Percentiles rank a stretch among this genome's conserved stretches.
Conservation (phyloP, 1,140 invertebrate species). For the Sarcophaga peregrina region DNA sequence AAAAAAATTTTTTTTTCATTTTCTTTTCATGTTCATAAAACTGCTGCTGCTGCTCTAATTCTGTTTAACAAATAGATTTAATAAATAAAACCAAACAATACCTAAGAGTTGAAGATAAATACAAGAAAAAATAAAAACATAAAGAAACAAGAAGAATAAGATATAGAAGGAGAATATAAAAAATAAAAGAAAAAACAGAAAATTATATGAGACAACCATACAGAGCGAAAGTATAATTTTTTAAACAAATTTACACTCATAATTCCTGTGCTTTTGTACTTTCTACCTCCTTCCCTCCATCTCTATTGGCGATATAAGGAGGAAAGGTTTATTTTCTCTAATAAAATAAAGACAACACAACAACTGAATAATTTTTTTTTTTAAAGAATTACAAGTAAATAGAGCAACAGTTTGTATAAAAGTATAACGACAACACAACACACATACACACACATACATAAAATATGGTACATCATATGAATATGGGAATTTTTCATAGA, state of each 20-base stretch:
- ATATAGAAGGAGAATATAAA: not conserved
- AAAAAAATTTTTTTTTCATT: not conserved
- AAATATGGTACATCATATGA: no score
- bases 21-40: conserved; percentile 1
- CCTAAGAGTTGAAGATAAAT: not conserved
- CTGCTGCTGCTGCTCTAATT: not conserved
- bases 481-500: not conserved
- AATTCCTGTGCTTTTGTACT: not conserved
- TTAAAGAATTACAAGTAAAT: not conserved
- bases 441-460: not conserved
- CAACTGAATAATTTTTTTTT: not conserved
- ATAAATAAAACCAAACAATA: not conserved
- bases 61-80: conserved; percentile 11
- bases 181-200: not conserved
- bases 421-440: not conserved
- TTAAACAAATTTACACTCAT: conserved; percentile 1
- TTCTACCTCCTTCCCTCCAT: no score
- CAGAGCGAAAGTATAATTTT: not conserved
- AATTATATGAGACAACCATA: not conserved
- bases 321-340: not conserved
- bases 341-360: not conserved
- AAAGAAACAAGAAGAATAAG: no score
- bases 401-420: conserved; percentile 14
- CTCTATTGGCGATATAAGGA: not conserved
- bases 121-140: not conserved